phyloP scores from a whole-genome alignment of 2,113 vertebrate genomes.

The Neolamprologus cancellatus region DNA sequence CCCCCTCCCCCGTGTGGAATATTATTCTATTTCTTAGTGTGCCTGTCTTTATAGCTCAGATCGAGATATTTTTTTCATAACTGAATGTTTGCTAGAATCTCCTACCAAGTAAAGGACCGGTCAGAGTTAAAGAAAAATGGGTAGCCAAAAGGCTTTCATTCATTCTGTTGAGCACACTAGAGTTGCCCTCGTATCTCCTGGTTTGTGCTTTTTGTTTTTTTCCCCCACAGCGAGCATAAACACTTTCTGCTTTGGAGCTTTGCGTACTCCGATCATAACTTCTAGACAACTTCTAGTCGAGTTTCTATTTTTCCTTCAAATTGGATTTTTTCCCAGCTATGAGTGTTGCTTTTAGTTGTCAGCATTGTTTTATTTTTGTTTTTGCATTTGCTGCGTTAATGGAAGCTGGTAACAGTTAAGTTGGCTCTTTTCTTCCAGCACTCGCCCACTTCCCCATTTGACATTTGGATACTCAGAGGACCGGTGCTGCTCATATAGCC shows the following conservation, averaged over 20 bases:
- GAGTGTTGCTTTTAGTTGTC: neutral
- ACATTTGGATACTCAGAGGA: constrained; percentile 38
- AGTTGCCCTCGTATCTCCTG: neutral
- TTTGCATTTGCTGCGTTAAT: neutral
- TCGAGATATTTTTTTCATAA: neutral
- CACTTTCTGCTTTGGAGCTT: neutral
- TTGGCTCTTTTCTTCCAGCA: neutral
- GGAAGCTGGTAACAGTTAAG: neutral
- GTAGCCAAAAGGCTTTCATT: neutral
- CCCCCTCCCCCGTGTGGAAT: too few species aligned
- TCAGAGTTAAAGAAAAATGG: neutral
- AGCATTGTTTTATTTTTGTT: constrained; percentile 10
- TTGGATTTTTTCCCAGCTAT: neutral
- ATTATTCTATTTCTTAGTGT: neutral
- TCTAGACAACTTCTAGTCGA: neutral
- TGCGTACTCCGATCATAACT: neutral
- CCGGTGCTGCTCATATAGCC: constrained; percentile 35
- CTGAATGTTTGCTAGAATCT: neutral
- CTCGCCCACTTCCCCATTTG: constrained; percentile 22
- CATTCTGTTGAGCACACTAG: neutral
- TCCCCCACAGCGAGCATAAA: rapidly evolving
- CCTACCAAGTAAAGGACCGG: neutral
- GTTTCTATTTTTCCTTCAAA: neutral
- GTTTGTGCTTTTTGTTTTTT: neutral
- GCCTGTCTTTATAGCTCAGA: neutral